Base-by-base conservation (phyloP, 2,888 invertebrate species). In the Hyposoter didymator region DNA sequence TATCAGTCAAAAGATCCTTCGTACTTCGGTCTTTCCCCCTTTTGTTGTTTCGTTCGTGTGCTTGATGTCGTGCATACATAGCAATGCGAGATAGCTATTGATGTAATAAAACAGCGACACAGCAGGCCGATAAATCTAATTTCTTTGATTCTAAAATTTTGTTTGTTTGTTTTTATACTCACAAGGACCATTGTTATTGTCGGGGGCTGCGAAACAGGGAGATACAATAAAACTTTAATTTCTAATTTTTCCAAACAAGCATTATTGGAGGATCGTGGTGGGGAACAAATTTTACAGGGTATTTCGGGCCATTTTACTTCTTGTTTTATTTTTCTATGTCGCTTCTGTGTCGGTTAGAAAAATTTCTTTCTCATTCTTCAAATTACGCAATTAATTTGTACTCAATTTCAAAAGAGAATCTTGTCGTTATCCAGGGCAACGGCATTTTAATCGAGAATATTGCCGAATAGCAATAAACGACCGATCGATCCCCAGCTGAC, bases 161-260 rank as follows among this genome's bases (percentile, higher is more conserved):
- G 55, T 73, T 62, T 73, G 22, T 74, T 81, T 78, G 91, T 89
- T 88, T 82, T 88, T 92, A 96, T 97, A 97, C 97, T 97, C 96
- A 97, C 97, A 97, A 95, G 97, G 97, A 95, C 97, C 97, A 96
- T 96, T 96, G 96, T 96, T 96, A 96, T 96, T 96, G 96, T 96
- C 97, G 94, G 96, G 97, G 95, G 97, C 97, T 97, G 97, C 96
- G 96, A 95, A 96, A 95, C 91, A 94, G 94, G 94, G 94, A 94
- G 93, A 94, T 92, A 93, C 92, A 94, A 94, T 89, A 92, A 93
- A 91, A 91, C 90, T 94, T 94, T 92, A 94, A 91, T 92, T 88
- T 90, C 88, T 89, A 91, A 89, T 91, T 88, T 89, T 49, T 87
- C 87, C 88, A 90, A 86, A 90, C 88, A 90, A 90, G 90, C 90